Evolutionary conservation across 1,140 invertebrate species (phyloP).

Genomic region (Drosophila leontia): DNA sequence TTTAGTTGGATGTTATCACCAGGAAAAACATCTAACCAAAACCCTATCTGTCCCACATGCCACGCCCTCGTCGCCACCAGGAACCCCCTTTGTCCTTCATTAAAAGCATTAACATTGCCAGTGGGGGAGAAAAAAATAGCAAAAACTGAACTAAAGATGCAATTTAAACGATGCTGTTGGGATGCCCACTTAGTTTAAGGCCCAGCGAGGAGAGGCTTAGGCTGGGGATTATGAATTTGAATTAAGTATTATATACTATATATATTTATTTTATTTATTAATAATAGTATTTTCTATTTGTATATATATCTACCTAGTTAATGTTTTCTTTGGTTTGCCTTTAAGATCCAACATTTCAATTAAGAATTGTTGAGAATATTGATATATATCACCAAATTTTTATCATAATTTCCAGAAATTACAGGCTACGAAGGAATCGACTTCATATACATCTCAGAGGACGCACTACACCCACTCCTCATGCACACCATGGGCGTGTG

Average conservation of each 20-base stretch:
- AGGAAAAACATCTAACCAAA: slow-evolving; percentile 12
- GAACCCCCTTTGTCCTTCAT: slow-evolving; percentile 35
- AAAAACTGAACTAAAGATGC: slow-evolving; percentile 62
- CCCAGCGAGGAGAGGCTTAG: not conserved
- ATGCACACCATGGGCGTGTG: slow-evolving; percentile 1
- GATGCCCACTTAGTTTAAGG: slow-evolving; percentile 7
- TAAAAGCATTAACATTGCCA: slow-evolving; percentile 74
- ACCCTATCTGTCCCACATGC: slow-evolving; percentile 1
- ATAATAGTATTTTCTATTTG: too few relatives aligned
- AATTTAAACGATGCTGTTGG: slow-evolving; percentile 58
- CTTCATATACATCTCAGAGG: not conserved
- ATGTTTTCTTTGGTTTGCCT: too few relatives aligned
- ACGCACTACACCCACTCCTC: not conserved
- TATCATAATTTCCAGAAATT: not conserved
- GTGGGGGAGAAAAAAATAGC: slow-evolving; percentile 34
- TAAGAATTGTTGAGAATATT: too few relatives aligned
- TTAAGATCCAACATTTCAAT: too few relatives aligned
- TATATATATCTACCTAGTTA: too few relatives aligned
- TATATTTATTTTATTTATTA: too few relatives aligned
- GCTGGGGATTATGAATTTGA: not conserved
- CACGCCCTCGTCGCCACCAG: slow-evolving; percentile 18
- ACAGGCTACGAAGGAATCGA: not conserved
- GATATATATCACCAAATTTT: too few relatives aligned
- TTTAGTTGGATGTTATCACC: slow-evolving; percentile 55
- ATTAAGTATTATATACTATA: too few relatives aligned